Evolutionary conservation across 2,113 vertebrate species (phyloP).

Genomic region (Mormoops blainvillei): DNA sequence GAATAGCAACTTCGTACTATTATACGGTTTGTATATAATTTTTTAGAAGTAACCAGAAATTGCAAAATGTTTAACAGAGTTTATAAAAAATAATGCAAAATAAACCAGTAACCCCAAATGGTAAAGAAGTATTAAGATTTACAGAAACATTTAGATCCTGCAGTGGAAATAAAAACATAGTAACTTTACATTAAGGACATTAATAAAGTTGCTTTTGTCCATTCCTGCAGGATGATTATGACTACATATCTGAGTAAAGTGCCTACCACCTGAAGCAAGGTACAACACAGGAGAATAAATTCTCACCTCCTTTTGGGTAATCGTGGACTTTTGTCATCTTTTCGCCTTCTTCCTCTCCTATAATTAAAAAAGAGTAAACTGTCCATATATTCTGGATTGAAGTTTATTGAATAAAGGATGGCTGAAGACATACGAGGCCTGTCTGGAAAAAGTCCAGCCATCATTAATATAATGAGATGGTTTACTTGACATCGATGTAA

Average conservation of each 20-base stretch:
- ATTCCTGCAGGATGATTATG: not conserved
- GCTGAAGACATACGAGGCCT: not conserved
- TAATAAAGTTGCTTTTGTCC: not conserved
- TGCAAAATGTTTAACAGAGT: not conserved
- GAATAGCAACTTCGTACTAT: not conserved
- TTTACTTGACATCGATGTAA: no score
- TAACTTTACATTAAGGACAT: not conserved
- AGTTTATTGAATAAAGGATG: not conserved
- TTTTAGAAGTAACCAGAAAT: not conserved
- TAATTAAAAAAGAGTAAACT: slow-evolving; percentile 50
- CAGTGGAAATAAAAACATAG: not conserved
- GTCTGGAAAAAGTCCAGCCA: no score
- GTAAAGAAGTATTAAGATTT: not conserved
- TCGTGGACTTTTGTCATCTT: slow-evolving; percentile 97
- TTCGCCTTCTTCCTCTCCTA: slow-evolving; percentile 94
- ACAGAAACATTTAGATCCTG: not conserved
- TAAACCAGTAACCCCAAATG: not conserved
- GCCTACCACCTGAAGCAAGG: not conserved
- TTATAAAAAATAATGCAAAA: not conserved
- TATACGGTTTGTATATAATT: not conserved
- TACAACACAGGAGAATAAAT: not conserved
- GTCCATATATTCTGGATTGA: not conserved
- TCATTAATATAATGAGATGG: no score
- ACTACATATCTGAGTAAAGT: not conserved
- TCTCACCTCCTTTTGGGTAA: slow-evolving; percentile 94